phyloP scores from a whole-genome alignment of 2,888 invertebrate genomes.

The Strigamia crassipes region DNA sequence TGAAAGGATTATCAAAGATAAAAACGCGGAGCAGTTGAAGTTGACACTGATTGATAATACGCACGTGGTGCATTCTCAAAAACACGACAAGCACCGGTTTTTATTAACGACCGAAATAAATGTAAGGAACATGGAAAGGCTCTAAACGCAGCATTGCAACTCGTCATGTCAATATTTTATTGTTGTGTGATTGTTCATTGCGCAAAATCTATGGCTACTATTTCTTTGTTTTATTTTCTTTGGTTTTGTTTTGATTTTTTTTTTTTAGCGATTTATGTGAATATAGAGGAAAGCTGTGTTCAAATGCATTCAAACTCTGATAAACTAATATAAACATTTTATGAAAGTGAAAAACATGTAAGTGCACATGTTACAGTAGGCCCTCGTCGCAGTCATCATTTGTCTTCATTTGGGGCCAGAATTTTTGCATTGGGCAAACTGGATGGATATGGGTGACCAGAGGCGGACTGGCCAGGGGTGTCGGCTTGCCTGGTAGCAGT shows the following conservation, averaged over 20 bases:
- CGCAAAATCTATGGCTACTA: not conserved
- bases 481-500: too few relatives aligned
- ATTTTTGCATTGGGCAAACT: too few relatives aligned
- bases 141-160: constrained; percentile 30
- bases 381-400: too few relatives aligned
- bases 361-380: too few relatives aligned
- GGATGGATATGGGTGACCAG: too few relatives aligned
- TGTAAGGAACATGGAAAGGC: constrained; percentile 44
- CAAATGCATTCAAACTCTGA: too few relatives aligned
- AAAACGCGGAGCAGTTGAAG: constrained; percentile 16
- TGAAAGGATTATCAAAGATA: constrained; percentile 27
- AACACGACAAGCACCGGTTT: constrained; percentile 41
- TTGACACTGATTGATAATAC: constrained; percentile 45
- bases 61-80: constrained; percentile 41
- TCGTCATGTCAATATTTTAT: constrained; percentile 21
- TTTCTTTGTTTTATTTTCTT: not conserved
- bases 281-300: too few relatives aligned
- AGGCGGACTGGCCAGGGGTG: too few relatives aligned
- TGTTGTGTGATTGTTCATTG: constrained; percentile 5
- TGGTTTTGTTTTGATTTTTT: not conserved
- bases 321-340: too few relatives aligned
- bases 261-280: too few relatives aligned
- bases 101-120: constrained; percentile 46
- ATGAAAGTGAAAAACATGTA: too few relatives aligned
- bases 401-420: too few relatives aligned